Evolutionary conservation across 2,113 vertebrate species (phyloP).

Genomic region (Rissa tridactyla): DNA sequence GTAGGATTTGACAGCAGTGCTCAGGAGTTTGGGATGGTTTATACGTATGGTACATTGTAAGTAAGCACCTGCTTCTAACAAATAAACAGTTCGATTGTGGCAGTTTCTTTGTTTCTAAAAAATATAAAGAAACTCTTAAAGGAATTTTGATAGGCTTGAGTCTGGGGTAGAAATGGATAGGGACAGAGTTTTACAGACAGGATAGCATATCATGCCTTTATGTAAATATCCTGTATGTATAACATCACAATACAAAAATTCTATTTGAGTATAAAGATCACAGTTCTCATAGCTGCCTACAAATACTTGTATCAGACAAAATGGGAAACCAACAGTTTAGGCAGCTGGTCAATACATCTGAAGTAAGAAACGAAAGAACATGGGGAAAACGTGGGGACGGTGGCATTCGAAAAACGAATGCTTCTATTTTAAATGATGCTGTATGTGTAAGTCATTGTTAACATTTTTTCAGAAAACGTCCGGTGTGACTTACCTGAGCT

Average conservation of each 20-base stretch:
- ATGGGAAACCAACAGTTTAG: not conserved
- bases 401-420: not conserved
- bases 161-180: not conserved
- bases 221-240: not conserved
- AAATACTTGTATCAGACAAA: not conserved
- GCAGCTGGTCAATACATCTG: not conserved
- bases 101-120: not conserved
- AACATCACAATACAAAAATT: not conserved
- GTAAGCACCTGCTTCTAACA: not conserved
- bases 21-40: not conserved
- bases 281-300: not conserved
- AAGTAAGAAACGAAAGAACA: not conserved
- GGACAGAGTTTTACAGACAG: not conserved
- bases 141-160: not conserved
- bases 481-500: not conserved
- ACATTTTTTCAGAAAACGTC: not conserved
- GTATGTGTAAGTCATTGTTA: not conserved
- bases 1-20: not conserved
- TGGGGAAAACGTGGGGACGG: rapidly evolving
- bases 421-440: not conserved
- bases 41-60: not conserved
- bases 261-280: not conserved
- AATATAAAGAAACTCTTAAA: not conserved
- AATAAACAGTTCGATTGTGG: not conserved
- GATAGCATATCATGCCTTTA: not conserved